Conservation (phyloP, 2,113 vertebrate species). For the Anas platyrhynchos region DNA sequence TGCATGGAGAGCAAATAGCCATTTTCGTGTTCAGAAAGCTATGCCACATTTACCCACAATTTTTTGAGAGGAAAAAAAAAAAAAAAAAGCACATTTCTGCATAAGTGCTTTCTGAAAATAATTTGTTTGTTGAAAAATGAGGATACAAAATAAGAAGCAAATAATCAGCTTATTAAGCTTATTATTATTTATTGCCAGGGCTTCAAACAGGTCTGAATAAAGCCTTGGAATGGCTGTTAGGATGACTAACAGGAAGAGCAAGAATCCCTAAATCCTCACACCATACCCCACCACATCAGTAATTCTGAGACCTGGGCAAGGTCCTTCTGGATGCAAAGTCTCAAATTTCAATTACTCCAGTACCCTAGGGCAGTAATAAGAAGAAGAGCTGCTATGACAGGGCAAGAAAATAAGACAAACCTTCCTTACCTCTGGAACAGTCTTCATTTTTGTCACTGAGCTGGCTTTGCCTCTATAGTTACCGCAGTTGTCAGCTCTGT, state of each 20-base stretch:
- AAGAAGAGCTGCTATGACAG: neutral
- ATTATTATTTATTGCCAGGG: neutral
- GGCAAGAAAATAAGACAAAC: neutral
- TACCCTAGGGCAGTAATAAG: neutral
- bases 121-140: neutral
- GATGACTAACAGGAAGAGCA: neutral
- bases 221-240: neutral
- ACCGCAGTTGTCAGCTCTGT: neutral
- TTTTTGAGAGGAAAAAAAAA: neutral
- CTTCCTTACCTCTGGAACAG: slow-evolving; percentile 56
- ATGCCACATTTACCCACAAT: neutral
- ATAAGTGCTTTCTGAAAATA: neutral
- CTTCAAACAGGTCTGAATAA: neutral
- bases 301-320: neutral
- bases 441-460: slow-evolving; percentile 16
- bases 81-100: neutral
- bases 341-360: neutral
- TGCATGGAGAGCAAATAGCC: neutral
- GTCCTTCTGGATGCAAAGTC: neutral
- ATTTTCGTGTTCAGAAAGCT: neutral
- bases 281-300: neutral
- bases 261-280: neutral
- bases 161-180: neutral
- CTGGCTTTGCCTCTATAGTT: neutral
- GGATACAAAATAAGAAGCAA: neutral